Percentiles rank a stretch among this genome's conserved stretches.
Conservation (phyloP, 2,797 vertebrate genomes). For the Clarias fuscus region DNA sequence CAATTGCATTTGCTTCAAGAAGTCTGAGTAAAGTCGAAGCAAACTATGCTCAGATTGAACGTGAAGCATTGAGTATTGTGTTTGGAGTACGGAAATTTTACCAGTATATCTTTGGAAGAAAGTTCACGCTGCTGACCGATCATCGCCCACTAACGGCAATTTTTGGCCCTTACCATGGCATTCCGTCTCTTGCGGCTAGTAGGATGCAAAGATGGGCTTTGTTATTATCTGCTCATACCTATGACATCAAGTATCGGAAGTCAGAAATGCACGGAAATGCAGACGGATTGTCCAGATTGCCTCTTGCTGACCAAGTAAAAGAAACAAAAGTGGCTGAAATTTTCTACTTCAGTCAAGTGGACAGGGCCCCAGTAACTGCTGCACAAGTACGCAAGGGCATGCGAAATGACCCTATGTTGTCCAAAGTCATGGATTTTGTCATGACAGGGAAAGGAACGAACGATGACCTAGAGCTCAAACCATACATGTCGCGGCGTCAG, state of each 20-base stretch:
- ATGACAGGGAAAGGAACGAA: not conserved
- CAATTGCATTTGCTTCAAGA: no score
- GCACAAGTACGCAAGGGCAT: not conserved
- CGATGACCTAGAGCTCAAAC: not conserved
- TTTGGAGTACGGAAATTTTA: conserved; percentile 6
- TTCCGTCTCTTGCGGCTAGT: not conserved
- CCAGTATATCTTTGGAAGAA: conserved; percentile 21
- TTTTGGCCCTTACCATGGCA: conserved; percentile 2
- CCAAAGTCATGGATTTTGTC: not conserved
- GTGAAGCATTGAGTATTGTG: conserved; percentile 8
- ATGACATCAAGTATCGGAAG: conserved; percentile 30
- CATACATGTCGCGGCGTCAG: not conserved
- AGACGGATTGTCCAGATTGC: conserved; percentile 31
- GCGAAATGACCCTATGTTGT: not conserved
- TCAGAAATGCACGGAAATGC: conserved; percentile 14
- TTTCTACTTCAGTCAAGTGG: not conserved
- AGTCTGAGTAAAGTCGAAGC: no score
- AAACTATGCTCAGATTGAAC: not conserved
- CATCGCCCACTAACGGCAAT: conserved; percentile 36
- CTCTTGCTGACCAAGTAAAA: not conserved
- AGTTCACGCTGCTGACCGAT: conserved; percentile 37
- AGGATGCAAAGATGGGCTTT: conserved; percentile 35
- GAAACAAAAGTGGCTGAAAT: not conserved
- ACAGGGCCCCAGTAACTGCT: not conserved
- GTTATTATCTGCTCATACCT: not conserved